Evolutionary conservation across 2,797 vertebrate genomes (phyloP).

Genomic region (Nyctibius grandis): DNA sequence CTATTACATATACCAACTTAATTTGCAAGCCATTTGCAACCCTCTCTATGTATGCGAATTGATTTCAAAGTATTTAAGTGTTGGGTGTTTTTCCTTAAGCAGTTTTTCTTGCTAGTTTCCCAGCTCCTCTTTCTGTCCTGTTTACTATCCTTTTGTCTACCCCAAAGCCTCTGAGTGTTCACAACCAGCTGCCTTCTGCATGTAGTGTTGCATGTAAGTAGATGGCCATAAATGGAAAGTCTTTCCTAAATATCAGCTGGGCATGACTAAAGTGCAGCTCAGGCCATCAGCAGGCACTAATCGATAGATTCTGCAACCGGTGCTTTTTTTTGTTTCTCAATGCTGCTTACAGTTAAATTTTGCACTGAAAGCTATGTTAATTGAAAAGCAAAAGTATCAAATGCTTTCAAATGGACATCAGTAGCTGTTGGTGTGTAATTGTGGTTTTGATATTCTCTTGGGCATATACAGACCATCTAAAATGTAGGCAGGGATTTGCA

Average conservation of each 20-base stretch:
- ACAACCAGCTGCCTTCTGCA: slow-evolving; percentile 87
- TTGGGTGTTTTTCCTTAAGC: slow-evolving; percentile 57
- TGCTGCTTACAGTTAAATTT: slow-evolving; percentile 47
- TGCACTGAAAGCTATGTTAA: slow-evolving; percentile 24
- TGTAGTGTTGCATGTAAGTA: slow-evolving; percentile 96
- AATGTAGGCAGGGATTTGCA: background rate
- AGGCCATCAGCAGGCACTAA: slow-evolving; percentile 75
- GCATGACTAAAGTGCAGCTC: slow-evolving; percentile 80
- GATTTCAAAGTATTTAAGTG: background rate
- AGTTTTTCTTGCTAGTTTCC: slow-evolving; percentile 57
- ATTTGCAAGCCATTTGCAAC: background rate
- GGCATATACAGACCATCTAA: background rate
- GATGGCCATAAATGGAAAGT: slow-evolving; percentile 84
- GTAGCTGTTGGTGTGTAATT: slow-evolving; percentile 9
- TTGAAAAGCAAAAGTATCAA: slow-evolving; percentile 22
- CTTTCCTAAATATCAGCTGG: slow-evolving; percentile 81
- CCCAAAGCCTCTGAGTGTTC: slow-evolving; percentile 83
- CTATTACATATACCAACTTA: background rate
- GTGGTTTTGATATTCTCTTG: background rate
- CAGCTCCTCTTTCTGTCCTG: slow-evolving; percentile 19
- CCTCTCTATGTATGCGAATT: background rate
- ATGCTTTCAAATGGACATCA: slow-evolving; percentile 16
- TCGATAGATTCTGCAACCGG: slow-evolving; percentile 58
- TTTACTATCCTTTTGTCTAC: slow-evolving; percentile 18
- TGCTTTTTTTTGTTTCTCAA: slow-evolving; percentile 40